Percentiles rank a stretch among this genome's conserved stretches.
Conservation (phyloP, 1,140 invertebrate genomes). For the Papilio polytes region DNA sequence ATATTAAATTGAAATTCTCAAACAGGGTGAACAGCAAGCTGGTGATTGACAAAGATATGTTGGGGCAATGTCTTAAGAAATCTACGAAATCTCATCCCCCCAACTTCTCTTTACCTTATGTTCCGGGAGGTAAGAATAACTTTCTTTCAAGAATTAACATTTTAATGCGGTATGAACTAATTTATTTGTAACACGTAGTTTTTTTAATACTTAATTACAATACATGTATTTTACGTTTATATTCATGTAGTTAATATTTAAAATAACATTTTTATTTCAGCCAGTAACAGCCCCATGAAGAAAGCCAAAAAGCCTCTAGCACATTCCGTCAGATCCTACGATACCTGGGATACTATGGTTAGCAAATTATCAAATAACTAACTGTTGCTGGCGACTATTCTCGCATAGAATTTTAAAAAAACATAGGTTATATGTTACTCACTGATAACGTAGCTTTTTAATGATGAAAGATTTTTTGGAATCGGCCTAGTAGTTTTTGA, state of each 20-base stretch:
- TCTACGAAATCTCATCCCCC: slow-evolving; percentile 61
- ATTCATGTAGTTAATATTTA: too few species aligned
- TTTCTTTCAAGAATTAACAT: background rate
- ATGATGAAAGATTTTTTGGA: too few species aligned
- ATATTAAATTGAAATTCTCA: background rate
- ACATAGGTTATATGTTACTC: too few species aligned
- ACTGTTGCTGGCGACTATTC: too few species aligned
- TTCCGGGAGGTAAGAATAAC: slow-evolving; percentile 64
- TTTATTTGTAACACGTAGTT: too few species aligned
- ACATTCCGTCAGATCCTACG: slow-evolving; percentile 53
- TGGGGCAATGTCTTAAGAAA: slow-evolving; percentile 69
- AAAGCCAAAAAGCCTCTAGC: slow-evolving; percentile 78
- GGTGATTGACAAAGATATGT: slow-evolving; percentile 73
- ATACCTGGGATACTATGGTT: slow-evolving; percentile 63
- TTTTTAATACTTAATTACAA: too few species aligned
- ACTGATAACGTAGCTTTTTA: too few species aligned
- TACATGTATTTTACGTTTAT: too few species aligned
- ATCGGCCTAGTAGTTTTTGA: too few species aligned
- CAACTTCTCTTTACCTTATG: slow-evolving; percentile 70
- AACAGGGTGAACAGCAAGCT: slow-evolving; percentile 73
- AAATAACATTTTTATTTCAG: slow-evolving; percentile 58
- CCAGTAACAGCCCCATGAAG: slow-evolving; percentile 81
- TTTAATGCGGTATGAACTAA: too few species aligned
- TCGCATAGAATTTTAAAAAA: too few species aligned
- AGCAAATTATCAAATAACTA: slow-evolving; percentile 35